Conservation (phyloP, 1,140 invertebrate species). For the Oppia nitens region DNA sequence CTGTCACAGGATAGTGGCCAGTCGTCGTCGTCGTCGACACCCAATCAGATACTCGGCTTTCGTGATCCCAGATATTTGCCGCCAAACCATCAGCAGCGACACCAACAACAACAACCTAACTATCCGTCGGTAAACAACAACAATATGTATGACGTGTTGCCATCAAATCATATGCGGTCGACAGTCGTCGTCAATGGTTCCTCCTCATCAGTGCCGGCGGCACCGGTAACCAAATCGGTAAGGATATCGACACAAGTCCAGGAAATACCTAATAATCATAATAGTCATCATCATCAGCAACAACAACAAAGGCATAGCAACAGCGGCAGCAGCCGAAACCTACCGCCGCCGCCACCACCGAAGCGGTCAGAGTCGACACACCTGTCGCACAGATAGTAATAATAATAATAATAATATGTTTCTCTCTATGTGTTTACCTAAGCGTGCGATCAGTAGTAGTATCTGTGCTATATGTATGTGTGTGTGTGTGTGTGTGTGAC, state of each 20-base stretch:
- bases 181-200: constrained; percentile 18
- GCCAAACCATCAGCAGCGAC: constrained; percentile 8
- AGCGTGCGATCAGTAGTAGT: neutral
- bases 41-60: constrained; percentile 76
- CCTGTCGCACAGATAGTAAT: constrained; percentile 29
- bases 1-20: constrained; percentile 53
- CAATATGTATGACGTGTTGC: neutral
- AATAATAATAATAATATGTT: neutral
- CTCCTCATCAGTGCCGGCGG: constrained; percentile 42
- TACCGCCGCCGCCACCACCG: constrained; percentile 55
- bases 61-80: constrained; percentile 29
- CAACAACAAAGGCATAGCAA: neutral
- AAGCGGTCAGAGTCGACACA: constrained; percentile 59
- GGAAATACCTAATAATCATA: neutral
- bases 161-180: neutral
- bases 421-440: neutral
- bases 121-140: constrained; percentile 5
- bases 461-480: neutral
- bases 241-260: constrained; percentile 2
- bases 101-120: constrained; percentile 3
- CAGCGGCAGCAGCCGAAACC: neutral
- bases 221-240: constrained; percentile 9
- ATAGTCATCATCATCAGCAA: constrained; percentile 22
- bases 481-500: neutral
- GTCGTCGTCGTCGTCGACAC: constrained; percentile 43